Conservation (phyloP, 1,140 invertebrate species). For the Drosophila sp. region DNA sequence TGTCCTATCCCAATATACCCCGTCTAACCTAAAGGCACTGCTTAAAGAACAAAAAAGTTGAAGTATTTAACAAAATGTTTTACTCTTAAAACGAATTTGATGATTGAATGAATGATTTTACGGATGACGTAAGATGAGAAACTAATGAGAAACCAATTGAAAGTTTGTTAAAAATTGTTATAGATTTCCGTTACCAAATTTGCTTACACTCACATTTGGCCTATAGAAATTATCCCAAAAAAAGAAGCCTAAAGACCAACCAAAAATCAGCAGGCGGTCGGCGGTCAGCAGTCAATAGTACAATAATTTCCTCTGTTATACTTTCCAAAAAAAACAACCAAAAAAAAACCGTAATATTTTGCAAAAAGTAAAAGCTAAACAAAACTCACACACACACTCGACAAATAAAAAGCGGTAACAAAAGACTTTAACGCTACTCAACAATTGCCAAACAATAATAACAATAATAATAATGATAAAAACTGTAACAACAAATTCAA, state of each 20-base stretch:
- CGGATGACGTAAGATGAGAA: slow-evolving; percentile 38
- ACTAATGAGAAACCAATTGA: slow-evolving; percentile 47
- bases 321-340: slow-evolving; percentile 35
- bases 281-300: neutral
- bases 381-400: neutral
- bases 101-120: slow-evolving; percentile 2
- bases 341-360: slow-evolving; percentile 32
- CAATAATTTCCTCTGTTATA: slow-evolving; percentile 41
- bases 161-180: slow-evolving; percentile 29
- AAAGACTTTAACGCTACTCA: slow-evolving; percentile 43
- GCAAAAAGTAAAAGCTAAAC: slow-evolving; percentile 56
- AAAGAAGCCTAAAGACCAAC: slow-evolving; percentile 21
- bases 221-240: neutral
- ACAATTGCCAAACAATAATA: slow-evolving; percentile 31
- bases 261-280: slow-evolving; percentile 42
- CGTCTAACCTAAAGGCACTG: neutral
- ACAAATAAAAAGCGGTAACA: slow-evolving; percentile 35
- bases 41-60: neutral
- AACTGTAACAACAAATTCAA: slow-evolving; percentile 23
- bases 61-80: slow-evolving; percentile 9
- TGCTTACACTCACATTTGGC: slow-evolving; percentile 25
- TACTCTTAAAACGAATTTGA: neutral
- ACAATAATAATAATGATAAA: slow-evolving; percentile 38
- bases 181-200: slow-evolving; percentile 41
- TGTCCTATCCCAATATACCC: neutral